Evolutionary conservation across 2,888 invertebrate genomes (phyloP).

Genomic region (Tinea trinotella): DNA sequence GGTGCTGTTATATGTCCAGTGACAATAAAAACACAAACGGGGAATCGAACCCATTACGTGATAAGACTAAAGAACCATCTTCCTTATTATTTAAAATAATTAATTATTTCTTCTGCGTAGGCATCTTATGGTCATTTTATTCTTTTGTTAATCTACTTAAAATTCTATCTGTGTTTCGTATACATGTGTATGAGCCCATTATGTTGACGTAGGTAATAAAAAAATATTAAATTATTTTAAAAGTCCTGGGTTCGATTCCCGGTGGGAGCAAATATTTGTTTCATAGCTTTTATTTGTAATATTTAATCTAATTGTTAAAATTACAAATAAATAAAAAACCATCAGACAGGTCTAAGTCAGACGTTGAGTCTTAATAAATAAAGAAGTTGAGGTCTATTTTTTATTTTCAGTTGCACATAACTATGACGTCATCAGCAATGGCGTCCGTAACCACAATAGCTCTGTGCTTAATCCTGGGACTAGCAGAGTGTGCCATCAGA

Average conservation of each 20-base stretch:
- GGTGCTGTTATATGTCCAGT: no score
- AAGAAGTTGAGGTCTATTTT: no score
- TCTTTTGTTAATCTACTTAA: neutral
- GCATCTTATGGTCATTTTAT: neutral
- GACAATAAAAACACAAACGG: neutral
- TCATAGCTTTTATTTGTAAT: no score
- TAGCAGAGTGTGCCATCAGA: neutral
- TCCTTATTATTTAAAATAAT: neutral
- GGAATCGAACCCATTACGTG: neutral
- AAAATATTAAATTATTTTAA: no score
- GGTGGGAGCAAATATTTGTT: no score
- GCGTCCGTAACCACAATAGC: neutral
- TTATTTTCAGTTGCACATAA: neutral
- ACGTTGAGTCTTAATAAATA: no score
- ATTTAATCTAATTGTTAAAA: no score
- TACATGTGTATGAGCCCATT: no score
- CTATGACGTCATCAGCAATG: neutral
- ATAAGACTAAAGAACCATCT: neutral
- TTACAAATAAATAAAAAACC: no score
- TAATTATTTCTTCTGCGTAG: neutral
- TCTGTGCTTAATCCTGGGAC: neutral
- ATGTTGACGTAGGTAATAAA: no score
- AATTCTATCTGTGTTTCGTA: neutral
- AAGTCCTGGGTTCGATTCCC: no score
- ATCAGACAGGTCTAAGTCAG: no score